phyloP scores from a whole-genome alignment of 2,888 invertebrate genomes.

The Diogma glabrata region DNA sequence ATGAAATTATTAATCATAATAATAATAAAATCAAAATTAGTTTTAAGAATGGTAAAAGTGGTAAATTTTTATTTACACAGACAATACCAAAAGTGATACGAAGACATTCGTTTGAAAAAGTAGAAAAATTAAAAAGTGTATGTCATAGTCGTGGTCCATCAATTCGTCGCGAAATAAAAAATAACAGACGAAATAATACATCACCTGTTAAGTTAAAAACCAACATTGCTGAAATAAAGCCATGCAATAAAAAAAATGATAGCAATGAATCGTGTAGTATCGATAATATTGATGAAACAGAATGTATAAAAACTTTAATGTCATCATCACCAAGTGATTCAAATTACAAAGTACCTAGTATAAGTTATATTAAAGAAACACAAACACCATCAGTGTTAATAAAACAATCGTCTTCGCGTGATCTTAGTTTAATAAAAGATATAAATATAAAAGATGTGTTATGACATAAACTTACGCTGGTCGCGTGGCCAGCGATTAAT shows the following conservation, averaged over 20 bases:
- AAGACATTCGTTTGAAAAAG: slow-evolving; percentile 11
- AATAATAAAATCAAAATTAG: neutral
- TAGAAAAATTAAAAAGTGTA: neutral
- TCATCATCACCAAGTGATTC: no score
- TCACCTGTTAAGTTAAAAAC: slow-evolving; percentile 5
- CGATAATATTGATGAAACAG: slow-evolving; percentile 13
- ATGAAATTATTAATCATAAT: neutral
- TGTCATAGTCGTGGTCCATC: slow-evolving; percentile 5
- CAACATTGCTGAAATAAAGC: neutral
- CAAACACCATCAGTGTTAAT: slow-evolving; percentile 5
- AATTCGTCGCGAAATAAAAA: neutral
- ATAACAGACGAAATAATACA: neutral
- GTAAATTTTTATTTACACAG: slow-evolving; percentile 4
- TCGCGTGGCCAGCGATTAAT: slow-evolving; percentile 39
- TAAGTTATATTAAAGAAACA: slow-evolving; percentile 4
- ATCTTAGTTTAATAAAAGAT: slow-evolving; percentile 5
- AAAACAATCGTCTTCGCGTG: neutral
- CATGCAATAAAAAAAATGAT: no score
- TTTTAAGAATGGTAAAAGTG: neutral
- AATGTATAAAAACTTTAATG: no score
- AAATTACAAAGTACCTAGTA: slow-evolving; percentile 10
- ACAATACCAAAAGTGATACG: slow-evolving; percentile 8
- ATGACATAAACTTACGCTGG: slow-evolving; percentile 40
- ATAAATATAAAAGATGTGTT: slow-evolving; percentile 22
- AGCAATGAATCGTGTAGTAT: no score